Percentiles rank a stretch among this genome's conserved stretches.
Evolutionary conservation across 1,140 invertebrate genomes (phyloP).

Genomic region (Epicauta chinensis): DNA sequence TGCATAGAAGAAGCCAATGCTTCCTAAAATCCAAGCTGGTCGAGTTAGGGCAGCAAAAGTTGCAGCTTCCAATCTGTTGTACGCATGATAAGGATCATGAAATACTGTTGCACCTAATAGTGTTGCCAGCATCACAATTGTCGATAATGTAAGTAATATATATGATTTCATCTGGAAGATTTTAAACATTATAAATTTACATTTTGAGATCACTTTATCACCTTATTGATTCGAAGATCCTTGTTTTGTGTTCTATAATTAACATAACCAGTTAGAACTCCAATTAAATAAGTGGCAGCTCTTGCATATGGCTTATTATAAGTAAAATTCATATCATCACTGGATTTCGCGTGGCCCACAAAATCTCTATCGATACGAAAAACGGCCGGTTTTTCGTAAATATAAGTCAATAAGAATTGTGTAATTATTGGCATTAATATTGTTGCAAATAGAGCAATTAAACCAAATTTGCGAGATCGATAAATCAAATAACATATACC

Average conservation of each 20-base stretch:
- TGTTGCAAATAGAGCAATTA: constrained; percentile 15
- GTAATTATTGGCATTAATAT: constrained; percentile 34
- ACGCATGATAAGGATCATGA: constrained; percentile 43
- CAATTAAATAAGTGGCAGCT: constrained; percentile 48
- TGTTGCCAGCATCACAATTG: too few relatives aligned
- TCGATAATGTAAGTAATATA: constrained; percentile 40
- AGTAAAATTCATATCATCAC: constrained; percentile 44
- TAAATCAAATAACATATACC: constrained; percentile 50
- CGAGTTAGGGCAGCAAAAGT: constrained; percentile 53
- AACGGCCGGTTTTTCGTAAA: constrained; percentile 43
- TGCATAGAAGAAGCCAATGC: constrained; percentile 47
- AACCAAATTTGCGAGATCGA: constrained; percentile 34
- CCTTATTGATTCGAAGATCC: constrained; percentile 9
- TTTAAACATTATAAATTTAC: too few relatives aligned
- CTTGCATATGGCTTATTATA: constrained; percentile 52
- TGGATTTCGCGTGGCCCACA: constrained; percentile 43
- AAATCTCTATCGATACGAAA: constrained; percentile 49
- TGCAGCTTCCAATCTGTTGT: constrained; percentile 45
- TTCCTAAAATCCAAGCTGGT: constrained; percentile 48
- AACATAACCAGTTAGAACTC: constrained; percentile 47
- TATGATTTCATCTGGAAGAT: neutral
- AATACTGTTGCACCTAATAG: too few relatives aligned
- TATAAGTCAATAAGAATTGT: constrained; percentile 46
- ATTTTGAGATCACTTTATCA: too few relatives aligned
- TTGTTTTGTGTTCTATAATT: constrained; percentile 39